phyloP scores from a whole-genome alignment of 2,888 invertebrate genomes.

The Trissoscelio sp. region DNA sequence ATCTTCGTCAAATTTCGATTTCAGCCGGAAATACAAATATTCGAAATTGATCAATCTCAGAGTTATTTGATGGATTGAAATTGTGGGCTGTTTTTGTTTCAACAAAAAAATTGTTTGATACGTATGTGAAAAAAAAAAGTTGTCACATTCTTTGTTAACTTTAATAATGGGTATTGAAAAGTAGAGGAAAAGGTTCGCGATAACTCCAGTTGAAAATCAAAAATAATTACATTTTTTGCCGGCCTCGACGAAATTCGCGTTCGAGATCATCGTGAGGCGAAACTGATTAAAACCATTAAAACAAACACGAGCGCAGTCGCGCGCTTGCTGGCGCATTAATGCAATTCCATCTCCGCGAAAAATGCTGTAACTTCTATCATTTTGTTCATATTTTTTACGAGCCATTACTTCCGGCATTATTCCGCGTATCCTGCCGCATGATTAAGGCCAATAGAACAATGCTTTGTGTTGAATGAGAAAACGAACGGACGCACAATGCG shows the following conservation, averaged over 20 bases:
- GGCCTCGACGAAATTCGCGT: constrained; percentile 15
- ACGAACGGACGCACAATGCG: constrained; percentile 21
- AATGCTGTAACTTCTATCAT: constrained; percentile 9
- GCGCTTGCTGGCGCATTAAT: constrained; percentile 19
- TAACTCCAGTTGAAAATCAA: constrained; percentile 10
- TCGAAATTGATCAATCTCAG: constrained; percentile 7
- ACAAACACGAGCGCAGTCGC: background rate
- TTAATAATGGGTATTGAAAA: constrained; percentile 35
- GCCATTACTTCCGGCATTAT: constrained; percentile 33
- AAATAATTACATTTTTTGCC: constrained; percentile 25
- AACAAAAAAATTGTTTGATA: constrained; percentile 21
- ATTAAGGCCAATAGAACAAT: constrained; percentile 55
- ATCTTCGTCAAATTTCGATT: constrained; percentile 7
- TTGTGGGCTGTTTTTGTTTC: constrained; percentile 19
- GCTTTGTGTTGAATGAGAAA: constrained; percentile 29
- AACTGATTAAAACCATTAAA: constrained; percentile 40
- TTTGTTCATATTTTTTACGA: constrained; percentile 43
- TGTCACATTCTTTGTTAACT: constrained; percentile 25
- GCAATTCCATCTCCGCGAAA: constrained; percentile 20
- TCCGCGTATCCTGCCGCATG: constrained; percentile 28
- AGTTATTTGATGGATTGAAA: constrained; percentile 40
- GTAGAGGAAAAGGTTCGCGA: constrained; percentile 1
- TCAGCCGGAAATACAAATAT: background rate
- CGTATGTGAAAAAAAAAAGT: constrained; percentile 9
- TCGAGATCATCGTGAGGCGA: constrained; percentile 6